Percentiles rank a stretch among this genome's conserved stretches.
phyloP scores from a whole-genome alignment of 2,797 vertebrate genomes.

The Spatula versicolor region DNA sequence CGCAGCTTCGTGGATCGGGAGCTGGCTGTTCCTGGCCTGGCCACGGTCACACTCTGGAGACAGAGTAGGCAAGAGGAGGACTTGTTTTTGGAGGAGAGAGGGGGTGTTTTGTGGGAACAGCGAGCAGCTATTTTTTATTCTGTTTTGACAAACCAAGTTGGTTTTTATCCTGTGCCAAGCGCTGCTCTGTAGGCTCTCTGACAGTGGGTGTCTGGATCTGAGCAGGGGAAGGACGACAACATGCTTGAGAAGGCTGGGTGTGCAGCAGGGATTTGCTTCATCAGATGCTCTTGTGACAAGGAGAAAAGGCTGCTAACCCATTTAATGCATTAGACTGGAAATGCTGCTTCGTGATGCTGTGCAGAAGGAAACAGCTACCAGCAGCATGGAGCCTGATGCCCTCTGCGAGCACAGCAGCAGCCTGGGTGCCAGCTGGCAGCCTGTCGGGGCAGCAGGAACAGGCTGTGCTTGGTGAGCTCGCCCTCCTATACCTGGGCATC shows the following conservation, averaged over 20 bases:
- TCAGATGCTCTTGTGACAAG: not conserved
- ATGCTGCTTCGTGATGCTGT: accelerated
- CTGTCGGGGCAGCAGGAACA: not conserved
- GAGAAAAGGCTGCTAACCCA: not conserved
- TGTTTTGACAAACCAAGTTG: not conserved
- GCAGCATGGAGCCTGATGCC: not conserved
- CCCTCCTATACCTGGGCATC: not conserved
- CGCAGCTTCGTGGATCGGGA: not conserved
- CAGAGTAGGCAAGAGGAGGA: not conserved
- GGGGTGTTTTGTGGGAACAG: constrained; percentile 12
- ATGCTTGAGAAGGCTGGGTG: not conserved
- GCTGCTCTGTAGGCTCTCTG: not conserved
- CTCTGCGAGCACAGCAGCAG: not conserved
- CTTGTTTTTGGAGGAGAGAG: not conserved
- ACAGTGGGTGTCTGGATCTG: not conserved
- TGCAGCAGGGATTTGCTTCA: not conserved
- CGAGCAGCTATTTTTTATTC: constrained; percentile 9
- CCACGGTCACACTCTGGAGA: not conserved
- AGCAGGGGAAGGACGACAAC: not conserved
- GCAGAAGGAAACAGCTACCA: not conserved
- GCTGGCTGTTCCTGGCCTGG: not conserved
- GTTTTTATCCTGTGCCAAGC: constrained; percentile 13
- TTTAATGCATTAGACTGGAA: not conserved
- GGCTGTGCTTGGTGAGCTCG: not conserved
- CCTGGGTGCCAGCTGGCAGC: not conserved